Evolutionary conservation across 2,888 invertebrate species (phyloP).

Genomic region (Limnephilus rhombicus): DNA sequence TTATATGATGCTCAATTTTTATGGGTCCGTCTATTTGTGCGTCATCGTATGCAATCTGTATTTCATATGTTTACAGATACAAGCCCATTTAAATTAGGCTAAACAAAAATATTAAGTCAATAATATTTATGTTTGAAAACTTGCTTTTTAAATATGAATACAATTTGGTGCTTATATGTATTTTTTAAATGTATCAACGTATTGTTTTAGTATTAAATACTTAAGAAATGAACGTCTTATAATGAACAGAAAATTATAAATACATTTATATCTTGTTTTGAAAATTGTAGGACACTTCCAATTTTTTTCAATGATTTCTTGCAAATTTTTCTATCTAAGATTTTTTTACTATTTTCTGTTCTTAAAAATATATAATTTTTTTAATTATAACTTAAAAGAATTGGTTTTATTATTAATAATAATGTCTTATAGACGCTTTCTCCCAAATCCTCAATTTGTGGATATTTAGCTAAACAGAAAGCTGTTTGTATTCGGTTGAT

Average conservation of each 20-base stretch:
- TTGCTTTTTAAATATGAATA: constrained; percentile 4
- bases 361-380: not conserved
- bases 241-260: not conserved
- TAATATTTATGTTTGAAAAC: not conserved
- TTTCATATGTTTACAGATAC: not conserved
- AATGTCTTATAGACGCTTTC: not conserved
- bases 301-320: not conserved
- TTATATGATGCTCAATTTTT: not conserved
- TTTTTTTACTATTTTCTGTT: not conserved
- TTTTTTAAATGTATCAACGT: constrained; percentile 14
- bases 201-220: not conserved
- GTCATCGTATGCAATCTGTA: not conserved
- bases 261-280: not conserved
- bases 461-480: not conserved
- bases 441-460: not conserved
- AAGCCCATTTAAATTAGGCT: not conserved
- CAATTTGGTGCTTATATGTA: constrained; percentile 17
- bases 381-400: not conserved
- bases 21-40: not conserved
- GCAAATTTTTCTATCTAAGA: not conserved
- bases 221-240: not conserved
- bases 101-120: not conserved
- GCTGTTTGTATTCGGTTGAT: not conserved
- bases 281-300: not conserved
- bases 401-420: not conserved